Percentiles rank a stretch among this genome's conserved stretches.
These are phyloP conservation scores for Cyanoliseus patagonus DNA, from an alignment of 2,113 vertebrate species.

Conservation along the genomic window DNA sequence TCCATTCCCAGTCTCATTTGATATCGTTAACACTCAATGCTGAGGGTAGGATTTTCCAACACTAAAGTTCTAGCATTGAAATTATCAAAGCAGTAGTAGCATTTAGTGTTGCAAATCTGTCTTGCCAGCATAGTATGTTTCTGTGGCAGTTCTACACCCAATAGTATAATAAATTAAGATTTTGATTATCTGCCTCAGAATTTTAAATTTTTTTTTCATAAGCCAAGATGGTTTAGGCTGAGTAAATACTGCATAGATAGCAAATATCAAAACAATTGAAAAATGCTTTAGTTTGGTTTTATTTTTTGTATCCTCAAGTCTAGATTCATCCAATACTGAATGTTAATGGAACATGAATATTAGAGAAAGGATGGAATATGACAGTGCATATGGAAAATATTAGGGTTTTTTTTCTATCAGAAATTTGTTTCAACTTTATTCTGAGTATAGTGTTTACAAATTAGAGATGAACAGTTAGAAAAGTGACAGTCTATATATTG, in stretches of 20 bases:
- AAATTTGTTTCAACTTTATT: slow-evolving; percentile 48
- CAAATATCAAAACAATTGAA: slow-evolving; percentile 51
- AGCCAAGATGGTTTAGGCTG: slow-evolving; percentile 37
- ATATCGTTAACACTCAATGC: slow-evolving; percentile 50
- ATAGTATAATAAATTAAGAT: slow-evolving; percentile 35
- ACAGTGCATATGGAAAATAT: slow-evolving; percentile 87
- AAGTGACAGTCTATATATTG: background rate
- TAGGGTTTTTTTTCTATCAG: slow-evolving; percentile 66
- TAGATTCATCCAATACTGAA: slow-evolving; percentile 60
- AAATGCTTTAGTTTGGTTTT: slow-evolving; percentile 21
- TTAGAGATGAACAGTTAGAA: slow-evolving; percentile 45
- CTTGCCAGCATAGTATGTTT: slow-evolving; percentile 22
- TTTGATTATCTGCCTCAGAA: slow-evolving; percentile 23
- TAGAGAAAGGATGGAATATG: slow-evolving; percentile 80
- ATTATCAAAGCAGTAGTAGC: slow-evolving; percentile 58
- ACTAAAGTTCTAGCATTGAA: slow-evolving; percentile 56
- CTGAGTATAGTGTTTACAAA: slow-evolving; percentile 59
- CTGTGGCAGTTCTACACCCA: slow-evolving; percentile 59
- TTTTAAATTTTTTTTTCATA: slow-evolving; percentile 29
- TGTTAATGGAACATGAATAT: slow-evolving; percentile 80
- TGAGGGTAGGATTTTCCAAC: slow-evolving; percentile 52
- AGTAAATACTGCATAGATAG: slow-evolving; percentile 28
- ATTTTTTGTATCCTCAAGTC: slow-evolving; percentile 53
- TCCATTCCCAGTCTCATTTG: slow-evolving; percentile 79
- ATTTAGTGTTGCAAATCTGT: slow-evolving; percentile 62